A percentile compares a stretch with the other conserved stretches of the same genome.
Evolutionary conservation across 2,113 vertebrate species (phyloP).

Genomic region (Vulpes lagopus): DNA sequence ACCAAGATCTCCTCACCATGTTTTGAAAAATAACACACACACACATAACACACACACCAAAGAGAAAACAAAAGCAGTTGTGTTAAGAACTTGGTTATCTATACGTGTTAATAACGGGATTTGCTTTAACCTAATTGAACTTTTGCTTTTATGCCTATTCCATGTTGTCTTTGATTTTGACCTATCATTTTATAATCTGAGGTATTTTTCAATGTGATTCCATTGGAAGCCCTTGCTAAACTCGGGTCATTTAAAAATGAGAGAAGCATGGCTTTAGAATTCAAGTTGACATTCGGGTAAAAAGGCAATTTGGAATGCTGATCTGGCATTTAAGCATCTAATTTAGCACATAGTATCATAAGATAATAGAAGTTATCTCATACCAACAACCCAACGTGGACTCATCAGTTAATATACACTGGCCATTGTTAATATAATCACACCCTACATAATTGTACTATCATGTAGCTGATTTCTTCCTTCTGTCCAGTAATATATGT

Average conservation of each 20-base stretch:
- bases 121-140: not conserved
- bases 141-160: not conserved
- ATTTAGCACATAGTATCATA: not conserved
- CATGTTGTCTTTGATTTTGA: not conserved
- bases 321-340: not conserved
- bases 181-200: not conserved
- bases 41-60: not conserved
- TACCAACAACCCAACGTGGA: not conserved
- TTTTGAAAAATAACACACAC: not conserved
- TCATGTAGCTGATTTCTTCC: not conserved
- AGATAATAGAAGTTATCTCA: not conserved
- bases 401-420: not conserved
- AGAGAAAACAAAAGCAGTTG: not conserved
- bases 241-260: not conserved
- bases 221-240: not conserved
- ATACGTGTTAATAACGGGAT: not conserved
- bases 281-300: not conserved
- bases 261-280: not conserved
- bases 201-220: not conserved
- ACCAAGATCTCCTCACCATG: not conserved
- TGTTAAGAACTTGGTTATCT: not conserved
- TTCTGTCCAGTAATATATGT: not conserved
- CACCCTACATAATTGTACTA: fast-evolving
- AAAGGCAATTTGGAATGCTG: not conserved
- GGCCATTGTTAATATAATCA: not conserved